A percentile compares a stretch with the other conserved stretches of the same genome.
Evolutionary conservation across 2,113 vertebrate species (phyloP).

Genomic region (Alethe castanea): DNA sequence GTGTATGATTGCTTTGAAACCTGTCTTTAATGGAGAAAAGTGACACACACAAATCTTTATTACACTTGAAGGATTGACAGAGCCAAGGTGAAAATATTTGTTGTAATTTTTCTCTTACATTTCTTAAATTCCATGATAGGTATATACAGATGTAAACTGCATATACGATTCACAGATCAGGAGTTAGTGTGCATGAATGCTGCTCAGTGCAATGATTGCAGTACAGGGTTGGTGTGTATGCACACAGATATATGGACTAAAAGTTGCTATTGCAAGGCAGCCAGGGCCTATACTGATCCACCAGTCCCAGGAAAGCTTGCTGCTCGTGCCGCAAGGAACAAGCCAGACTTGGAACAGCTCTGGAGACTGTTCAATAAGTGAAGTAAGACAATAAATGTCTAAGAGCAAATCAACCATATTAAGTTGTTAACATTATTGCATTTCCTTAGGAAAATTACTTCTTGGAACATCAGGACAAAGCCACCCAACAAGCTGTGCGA

Average conservation of each 20-base stretch:
- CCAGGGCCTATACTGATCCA: not conserved
- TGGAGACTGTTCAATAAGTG: not conserved
- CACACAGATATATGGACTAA: accelerated
- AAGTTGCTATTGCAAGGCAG: not conserved
- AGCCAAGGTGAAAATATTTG: not conserved
- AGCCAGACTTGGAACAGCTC: not conserved
- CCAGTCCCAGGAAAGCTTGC: not conserved
- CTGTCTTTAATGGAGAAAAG: not conserved
- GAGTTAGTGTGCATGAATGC: not conserved
- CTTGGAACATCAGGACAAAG: not conserved
- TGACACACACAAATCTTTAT: not conserved
- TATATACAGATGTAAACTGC: not conserved
- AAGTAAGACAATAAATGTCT: not conserved
- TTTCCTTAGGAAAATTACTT: not conserved
- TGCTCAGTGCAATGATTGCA: not conserved
- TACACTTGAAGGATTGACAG: not conserved
- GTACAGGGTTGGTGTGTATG: accelerated
- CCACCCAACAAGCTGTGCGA: not conserved
- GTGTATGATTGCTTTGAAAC: not conserved
- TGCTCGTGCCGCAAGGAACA: accelerated
- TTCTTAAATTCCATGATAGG: not conserved
- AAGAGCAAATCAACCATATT: not conserved
- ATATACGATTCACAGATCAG: not conserved
- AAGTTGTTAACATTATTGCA: not conserved
- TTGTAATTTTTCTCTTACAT: not conserved